Evolutionary conservation across 1,140 invertebrate genomes (phyloP), one percentile per base, ranked within the genome.

Genomic region (Coelopa frigida): DNA sequence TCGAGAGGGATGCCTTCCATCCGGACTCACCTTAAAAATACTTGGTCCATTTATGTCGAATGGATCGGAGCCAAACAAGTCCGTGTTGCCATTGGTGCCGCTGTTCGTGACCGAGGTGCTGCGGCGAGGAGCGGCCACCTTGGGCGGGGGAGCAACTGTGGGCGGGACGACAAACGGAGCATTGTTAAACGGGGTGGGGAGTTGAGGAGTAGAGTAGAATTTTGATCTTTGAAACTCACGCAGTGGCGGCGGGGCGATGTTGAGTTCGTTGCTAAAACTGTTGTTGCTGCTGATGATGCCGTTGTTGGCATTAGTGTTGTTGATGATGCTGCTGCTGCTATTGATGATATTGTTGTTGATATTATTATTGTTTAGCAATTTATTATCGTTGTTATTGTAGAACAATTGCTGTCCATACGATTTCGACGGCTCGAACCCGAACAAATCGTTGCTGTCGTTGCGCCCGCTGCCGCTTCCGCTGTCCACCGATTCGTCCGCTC

Each of bases 71-170:
- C 81, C 81, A 68, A 84, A 84, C 10, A 83, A 62, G 60, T 84
- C 81, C 71, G 46, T 70, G 57, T 71, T 78, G 73, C 70, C 75
- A 50, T 70, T 75, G 44, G 56, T 45, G 46, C 38, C 35, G 46
- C 17, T 42, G 44, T 47, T 61, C 23, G 56, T 49, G 18, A 52
- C 53, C 46, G 64, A 60, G 37, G 39, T 67, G 21, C 47, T 55
- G 27, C 61, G 62, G 41, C 66, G 68, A 43, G 72, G 70, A 49
- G 65, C 68, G 50, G 71, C 78, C 10, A 82, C 76, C 69, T 87
- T 87, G 48, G 84, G 83, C 50, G 85, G 85, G 51, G 85, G 85
- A 8, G 85, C 84, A 74, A 87, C 84, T 87, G 61, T 5, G 75
- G 74, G 53, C 29, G 39, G 5, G 46, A 40, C 47, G 21, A 24